phyloP scores from a whole-genome alignment of 2,797 vertebrate genomes.

The Parambassis ranga region DNA sequence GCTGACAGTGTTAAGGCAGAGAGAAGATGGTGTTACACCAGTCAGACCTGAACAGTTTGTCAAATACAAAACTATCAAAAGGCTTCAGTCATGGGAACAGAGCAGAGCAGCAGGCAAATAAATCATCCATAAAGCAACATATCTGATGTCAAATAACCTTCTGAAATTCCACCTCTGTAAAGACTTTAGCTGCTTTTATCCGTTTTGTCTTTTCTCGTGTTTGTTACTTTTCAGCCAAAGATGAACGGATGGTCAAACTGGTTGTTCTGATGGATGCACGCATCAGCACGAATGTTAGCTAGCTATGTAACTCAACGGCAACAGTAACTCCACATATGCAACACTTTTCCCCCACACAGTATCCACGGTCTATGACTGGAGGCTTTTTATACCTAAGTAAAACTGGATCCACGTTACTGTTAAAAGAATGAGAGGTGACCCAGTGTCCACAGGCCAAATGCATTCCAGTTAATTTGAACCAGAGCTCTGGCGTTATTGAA shows the following conservation, averaged over 20 bases:
- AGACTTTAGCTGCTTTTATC: slow-evolving; percentile 1
- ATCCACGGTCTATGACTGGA: no score
- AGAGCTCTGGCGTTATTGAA: slow-evolving; percentile 60
- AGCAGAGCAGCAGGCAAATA: not conserved
- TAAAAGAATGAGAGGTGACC: slow-evolving; percentile 31
- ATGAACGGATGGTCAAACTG: not conserved
- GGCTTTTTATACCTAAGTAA: no score
- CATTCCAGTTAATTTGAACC: slow-evolving; percentile 54
- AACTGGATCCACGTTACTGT: slow-evolving; percentile 8
- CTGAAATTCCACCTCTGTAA: not conserved
- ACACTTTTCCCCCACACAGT: no score
- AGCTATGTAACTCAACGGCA: no score
- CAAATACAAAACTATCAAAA: not conserved
- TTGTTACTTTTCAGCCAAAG: not conserved
- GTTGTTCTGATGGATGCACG: slow-evolving; percentile 3
- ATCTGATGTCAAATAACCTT: not conserved
- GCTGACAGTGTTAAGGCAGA: slow-evolving; percentile 28
- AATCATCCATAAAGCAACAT: slow-evolving; percentile 34
- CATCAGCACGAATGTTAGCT: no score
- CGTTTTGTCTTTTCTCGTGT: not conserved
- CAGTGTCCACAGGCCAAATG: slow-evolving; percentile 33
- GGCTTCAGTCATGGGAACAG: slow-evolving; percentile 4
- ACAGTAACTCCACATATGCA: not conserved
- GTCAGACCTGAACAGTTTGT: not conserved
- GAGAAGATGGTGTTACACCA: not conserved